phyloP scores from a whole-genome alignment of 2,113 vertebrate species.

The Candoia aspera region DNA sequence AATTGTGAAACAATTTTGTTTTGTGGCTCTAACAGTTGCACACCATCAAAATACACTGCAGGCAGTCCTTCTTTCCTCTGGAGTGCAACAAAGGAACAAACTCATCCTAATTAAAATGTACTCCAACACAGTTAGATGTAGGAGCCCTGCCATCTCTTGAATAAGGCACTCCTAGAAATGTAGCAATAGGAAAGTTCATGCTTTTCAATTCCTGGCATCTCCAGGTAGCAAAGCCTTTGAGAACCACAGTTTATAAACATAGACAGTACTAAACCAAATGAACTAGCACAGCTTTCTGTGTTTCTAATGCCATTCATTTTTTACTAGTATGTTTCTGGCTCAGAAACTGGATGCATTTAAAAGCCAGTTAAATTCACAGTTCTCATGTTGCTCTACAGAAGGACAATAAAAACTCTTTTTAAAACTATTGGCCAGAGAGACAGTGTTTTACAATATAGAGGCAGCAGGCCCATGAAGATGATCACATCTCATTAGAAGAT shows the following conservation, averaged over 20 bases:
- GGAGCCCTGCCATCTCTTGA: background rate
- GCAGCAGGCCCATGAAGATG: background rate
- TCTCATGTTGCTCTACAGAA: background rate
- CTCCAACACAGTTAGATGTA: background rate
- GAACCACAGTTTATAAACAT: background rate
- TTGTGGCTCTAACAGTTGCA: background rate
- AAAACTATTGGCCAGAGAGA: no score
- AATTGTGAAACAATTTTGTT: background rate
- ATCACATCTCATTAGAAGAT: background rate
- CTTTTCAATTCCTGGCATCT: background rate
- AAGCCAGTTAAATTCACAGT: background rate
- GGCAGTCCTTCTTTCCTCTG: background rate
- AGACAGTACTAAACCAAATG: background rate
- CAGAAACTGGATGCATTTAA: background rate
- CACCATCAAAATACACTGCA: background rate
- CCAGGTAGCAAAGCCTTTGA: background rate
- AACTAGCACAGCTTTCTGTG: background rate
- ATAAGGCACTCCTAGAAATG: background rate
- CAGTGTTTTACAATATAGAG: background rate
- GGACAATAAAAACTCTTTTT: background rate
- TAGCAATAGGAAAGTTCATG: background rate
- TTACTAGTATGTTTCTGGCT: background rate
- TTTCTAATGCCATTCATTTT: background rate
- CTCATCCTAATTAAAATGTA: background rate
- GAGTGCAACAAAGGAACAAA: background rate